phyloP scores from a whole-genome alignment of 1,140 invertebrate genomes.

The Thereuonema tuberculata region DNA sequence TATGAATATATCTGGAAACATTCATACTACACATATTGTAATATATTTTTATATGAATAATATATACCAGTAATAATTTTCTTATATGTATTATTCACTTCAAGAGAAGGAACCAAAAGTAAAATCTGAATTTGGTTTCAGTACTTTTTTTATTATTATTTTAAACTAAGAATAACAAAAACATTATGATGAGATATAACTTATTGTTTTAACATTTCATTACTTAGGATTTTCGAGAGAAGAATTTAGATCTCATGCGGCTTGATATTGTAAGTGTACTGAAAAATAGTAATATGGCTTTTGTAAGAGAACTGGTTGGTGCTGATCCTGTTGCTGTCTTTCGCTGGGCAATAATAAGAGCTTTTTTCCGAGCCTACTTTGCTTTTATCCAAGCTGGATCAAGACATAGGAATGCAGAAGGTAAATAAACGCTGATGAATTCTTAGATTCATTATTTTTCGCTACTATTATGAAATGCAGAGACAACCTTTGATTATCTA shows the following conservation, averaged over 20 bases:
- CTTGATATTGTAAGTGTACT: conserved; percentile 84
- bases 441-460: conserved; percentile 6
- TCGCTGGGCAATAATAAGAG: conserved; percentile 81
- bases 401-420: conserved; percentile 18
- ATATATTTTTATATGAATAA: too few species aligned
- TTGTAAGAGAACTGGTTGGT: conserved; percentile 83
- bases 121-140: too few species aligned
- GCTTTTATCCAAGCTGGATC: conserved; percentile 77
- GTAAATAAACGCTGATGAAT: conserved; percentile 15
- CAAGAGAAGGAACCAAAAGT: too few species aligned
- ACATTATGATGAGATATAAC: conserved; percentile 11
- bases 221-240: conserved; percentile 93
- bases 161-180: too few species aligned
- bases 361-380: conserved; percentile 81
- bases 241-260: conserved; percentile 88
- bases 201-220: conserved; percentile 13
- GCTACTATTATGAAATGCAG: conserved; percentile 6
- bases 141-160: too few species aligned
- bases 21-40: too few species aligned
- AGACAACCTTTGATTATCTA: neutral
- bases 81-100: too few species aligned
- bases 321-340: conserved; percentile 90
- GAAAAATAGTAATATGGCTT: conserved; percentile 82
- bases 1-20: too few species aligned
- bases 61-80: too few species aligned